These are phyloP conservation scores for Fragum sueziense DNA, from an alignment of 2,888 invertebrate species.

Conservation along the genomic window DNA sequence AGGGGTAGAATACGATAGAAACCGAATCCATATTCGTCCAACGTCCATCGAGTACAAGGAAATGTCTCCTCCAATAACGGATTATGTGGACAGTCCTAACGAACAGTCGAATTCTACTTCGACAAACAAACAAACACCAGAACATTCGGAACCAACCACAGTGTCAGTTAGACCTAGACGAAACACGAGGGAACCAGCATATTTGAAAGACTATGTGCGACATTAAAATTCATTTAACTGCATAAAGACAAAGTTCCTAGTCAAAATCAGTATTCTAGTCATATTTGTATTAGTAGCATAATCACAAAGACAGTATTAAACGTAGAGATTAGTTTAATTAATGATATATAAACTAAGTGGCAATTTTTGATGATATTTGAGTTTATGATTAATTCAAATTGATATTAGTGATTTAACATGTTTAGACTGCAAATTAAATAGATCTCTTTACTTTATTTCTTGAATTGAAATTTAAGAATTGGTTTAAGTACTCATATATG, in stretches of 20 bases:
- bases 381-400: background rate
- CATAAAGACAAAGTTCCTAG: background rate
- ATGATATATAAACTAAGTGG: background rate
- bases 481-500: too few species aligned
- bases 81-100: background rate
- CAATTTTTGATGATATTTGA: background rate
- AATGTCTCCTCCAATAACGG: slow-evolving; percentile 2
- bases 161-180: slow-evolving; percentile 12
- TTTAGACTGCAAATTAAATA: too few species aligned
- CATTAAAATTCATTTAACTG: background rate
- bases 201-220: slow-evolving; percentile 32
- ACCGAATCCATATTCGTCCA: slow-evolving; percentile 35
- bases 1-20: slow-evolving; percentile 28
- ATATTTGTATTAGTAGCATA: background rate
- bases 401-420: background rate
- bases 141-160: slow-evolving; percentile 3
- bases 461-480: too few species aligned
- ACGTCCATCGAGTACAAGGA: slow-evolving; percentile 22
- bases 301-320: background rate
- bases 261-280: background rate
- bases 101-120: background rate
- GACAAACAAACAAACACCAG: background rate
- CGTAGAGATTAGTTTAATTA: background rate
- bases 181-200: slow-evolving; percentile 1
- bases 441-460: too few species aligned